phyloP scores from a whole-genome alignment of 2,113 vertebrate species.

The Echinops telfairi region DNA sequence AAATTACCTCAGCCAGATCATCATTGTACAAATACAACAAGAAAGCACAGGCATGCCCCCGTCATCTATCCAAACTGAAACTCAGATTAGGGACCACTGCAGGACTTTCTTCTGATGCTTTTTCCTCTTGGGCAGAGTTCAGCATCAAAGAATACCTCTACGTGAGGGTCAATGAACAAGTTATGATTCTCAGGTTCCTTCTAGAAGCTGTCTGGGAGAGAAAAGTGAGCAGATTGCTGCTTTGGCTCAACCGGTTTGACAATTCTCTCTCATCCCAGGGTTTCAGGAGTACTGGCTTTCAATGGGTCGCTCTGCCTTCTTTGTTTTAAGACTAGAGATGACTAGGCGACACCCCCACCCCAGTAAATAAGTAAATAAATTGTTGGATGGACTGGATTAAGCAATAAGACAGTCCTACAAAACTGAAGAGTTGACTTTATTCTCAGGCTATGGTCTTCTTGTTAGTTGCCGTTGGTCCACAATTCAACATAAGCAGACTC shows the following conservation, averaged over 20 bases:
- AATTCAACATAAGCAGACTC: neutral
- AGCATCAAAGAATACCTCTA: neutral
- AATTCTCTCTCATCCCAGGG: accelerated
- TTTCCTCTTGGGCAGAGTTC: too few relatives aligned
- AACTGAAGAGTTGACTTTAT: neutral
- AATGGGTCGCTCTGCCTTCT: too few relatives aligned
- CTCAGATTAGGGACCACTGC: neutral
- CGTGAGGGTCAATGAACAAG: neutral
- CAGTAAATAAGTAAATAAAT: too few relatives aligned
- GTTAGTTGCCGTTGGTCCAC: neutral
- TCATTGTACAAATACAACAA: neutral
- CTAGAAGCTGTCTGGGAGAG: neutral
- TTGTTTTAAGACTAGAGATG: too few relatives aligned
- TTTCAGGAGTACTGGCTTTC: neutral
- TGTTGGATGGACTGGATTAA: neutral
- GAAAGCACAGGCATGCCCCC: neutral
- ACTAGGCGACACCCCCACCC: too few relatives aligned
- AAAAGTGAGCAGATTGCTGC: neutral
- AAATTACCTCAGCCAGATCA: too few relatives aligned
- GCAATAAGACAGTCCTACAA: neutral
- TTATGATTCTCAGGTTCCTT: neutral
- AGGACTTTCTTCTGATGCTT: neutral
- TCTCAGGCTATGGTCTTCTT: neutral
- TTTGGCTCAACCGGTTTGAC: neutral
- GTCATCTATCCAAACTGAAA: neutral